A percentile compares a stretch with the other conserved stretches of the same genome.
phyloP scores from a whole-genome alignment of 1,140 invertebrate species.

The Drosophila sp. region DNA sequence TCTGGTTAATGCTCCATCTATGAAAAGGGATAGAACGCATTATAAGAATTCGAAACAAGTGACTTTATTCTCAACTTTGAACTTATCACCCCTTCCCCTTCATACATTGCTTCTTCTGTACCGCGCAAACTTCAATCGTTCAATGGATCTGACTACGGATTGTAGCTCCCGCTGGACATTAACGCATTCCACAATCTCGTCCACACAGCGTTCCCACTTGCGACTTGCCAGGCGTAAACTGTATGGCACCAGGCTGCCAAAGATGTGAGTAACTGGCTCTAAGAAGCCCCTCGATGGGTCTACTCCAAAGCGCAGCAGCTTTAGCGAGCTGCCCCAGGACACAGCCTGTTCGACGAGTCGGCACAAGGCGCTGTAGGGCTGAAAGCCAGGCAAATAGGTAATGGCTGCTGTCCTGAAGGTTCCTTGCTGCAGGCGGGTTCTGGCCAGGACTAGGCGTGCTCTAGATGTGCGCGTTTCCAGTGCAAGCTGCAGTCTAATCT shows the following conservation, averaged over 20 bases:
- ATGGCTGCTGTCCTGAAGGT: neutral
- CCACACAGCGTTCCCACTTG: slow-evolving; percentile 47
- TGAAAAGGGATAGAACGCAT: neutral
- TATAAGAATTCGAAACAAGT: slow-evolving; percentile 5
- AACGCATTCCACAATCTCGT: slow-evolving; percentile 37
- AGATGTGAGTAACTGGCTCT: slow-evolving; percentile 43
- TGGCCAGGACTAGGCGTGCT: slow-evolving; percentile 36
- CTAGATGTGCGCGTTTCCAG: slow-evolving; percentile 12
- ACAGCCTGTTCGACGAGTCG: slow-evolving; percentile 22
- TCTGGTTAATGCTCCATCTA: slow-evolving; percentile 1
- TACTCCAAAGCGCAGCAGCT: slow-evolving; percentile 18
- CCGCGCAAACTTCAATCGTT: slow-evolving; percentile 23
- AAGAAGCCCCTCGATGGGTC: slow-evolving; percentile 2
- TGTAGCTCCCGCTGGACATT: slow-evolving; percentile 44
- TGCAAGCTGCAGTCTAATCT: slow-evolving; percentile 3
- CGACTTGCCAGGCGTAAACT: slow-evolving; percentile 31
- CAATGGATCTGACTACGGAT: slow-evolving; percentile 23
- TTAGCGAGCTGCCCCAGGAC: slow-evolving; percentile 2
- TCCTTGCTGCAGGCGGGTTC: slow-evolving; percentile 44
- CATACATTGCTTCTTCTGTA: slow-evolving; percentile 1
- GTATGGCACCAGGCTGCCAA: slow-evolving; percentile 39
- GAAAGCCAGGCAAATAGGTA: slow-evolving; percentile 8
- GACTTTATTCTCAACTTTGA: slow-evolving; percentile 37
- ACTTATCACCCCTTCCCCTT: slow-evolving; percentile 19
- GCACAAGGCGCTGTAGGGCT: slow-evolving; percentile 38